phyloP scores from a whole-genome alignment of 2,797 vertebrate genomes.

The Enteromius trimaculatus region DNA sequence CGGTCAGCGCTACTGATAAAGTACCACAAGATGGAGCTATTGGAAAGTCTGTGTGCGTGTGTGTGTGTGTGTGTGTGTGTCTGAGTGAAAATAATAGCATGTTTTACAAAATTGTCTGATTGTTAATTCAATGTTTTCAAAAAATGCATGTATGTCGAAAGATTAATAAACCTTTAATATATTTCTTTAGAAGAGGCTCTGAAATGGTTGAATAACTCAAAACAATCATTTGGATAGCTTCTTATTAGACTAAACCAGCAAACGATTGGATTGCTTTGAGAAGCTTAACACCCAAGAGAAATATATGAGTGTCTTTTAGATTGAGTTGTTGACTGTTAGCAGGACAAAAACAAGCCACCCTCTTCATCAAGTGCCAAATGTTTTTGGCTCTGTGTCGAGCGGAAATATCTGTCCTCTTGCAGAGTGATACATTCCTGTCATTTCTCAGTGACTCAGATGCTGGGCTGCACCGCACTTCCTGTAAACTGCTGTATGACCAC shows the following conservation, averaged over 20 bases:
- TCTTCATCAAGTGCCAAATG: constrained; percentile 46
- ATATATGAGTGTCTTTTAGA: neutral
- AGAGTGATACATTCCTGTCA: constrained; percentile 49
- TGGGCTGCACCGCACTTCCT: constrained; percentile 41
- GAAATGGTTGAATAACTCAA: neutral
- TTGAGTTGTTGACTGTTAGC: constrained; percentile 4
- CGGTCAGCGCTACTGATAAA: neutral
- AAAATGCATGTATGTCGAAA: neutral
- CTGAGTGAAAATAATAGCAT: neutral
- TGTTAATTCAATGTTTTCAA: neutral
- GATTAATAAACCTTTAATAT: neutral
- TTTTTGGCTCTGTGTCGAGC: constrained; percentile 40
- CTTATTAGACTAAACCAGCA: neutral
- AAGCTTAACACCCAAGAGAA: neutral
- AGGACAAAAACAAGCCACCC: constrained; percentile 36
- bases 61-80: neutral
- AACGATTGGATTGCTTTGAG: neutral
- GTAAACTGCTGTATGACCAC: constrained; percentile 22
- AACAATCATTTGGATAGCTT: neutral
- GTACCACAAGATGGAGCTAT: neutral
- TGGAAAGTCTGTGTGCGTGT: neutral
- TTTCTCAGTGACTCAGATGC: constrained; percentile 56
- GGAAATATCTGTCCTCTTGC: constrained; percentile 38
- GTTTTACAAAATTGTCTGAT: neutral
- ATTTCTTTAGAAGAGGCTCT: neutral